Evolutionary conservation across 2,888 invertebrate species (phyloP).

Genomic region (Mythimna albipuncta): DNA sequence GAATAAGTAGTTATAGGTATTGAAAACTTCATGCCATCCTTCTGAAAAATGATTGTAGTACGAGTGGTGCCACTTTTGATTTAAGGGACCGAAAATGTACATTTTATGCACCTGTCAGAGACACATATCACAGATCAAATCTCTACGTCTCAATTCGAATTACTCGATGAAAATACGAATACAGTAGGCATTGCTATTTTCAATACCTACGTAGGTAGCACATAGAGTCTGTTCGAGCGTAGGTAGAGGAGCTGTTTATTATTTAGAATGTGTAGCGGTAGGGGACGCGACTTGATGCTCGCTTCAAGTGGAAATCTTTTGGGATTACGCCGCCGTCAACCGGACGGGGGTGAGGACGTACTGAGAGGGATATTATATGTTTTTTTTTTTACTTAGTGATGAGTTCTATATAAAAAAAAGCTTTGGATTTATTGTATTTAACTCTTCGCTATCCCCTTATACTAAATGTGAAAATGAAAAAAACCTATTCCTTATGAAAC

Average conservation of each 20-base stretch:
- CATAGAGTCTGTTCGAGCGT: conserved; percentile 58
- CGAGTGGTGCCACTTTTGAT: no score
- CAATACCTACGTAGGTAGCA: conserved; percentile 16
- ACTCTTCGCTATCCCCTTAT: no score
- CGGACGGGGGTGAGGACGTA: conserved; percentile 70
- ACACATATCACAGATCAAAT: background rate
- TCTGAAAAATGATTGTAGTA: no score
- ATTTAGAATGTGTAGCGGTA: conserved; percentile 90
- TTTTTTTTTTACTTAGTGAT: background rate
- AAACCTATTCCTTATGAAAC: no score
- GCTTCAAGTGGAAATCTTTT: conserved; percentile 91
- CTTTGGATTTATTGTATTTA: no score
- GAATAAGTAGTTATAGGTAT: no score
- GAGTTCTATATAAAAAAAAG: background rate
- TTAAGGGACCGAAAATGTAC: no score
- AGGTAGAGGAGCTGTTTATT: conserved; percentile 87
- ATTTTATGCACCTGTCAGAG: no score
- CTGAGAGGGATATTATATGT: conserved; percentile 52
- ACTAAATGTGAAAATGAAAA: no score
- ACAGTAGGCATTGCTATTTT: background rate
- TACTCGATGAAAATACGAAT: conserved; percentile 12
- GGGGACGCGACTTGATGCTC: conserved; percentile 89
- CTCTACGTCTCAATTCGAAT: background rate
- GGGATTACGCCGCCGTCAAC: conserved; percentile 89
- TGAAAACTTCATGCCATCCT: no score